Base-by-base conservation (phyloP, 2,113 vertebrate species). In the Apteryx owenii region DNA sequence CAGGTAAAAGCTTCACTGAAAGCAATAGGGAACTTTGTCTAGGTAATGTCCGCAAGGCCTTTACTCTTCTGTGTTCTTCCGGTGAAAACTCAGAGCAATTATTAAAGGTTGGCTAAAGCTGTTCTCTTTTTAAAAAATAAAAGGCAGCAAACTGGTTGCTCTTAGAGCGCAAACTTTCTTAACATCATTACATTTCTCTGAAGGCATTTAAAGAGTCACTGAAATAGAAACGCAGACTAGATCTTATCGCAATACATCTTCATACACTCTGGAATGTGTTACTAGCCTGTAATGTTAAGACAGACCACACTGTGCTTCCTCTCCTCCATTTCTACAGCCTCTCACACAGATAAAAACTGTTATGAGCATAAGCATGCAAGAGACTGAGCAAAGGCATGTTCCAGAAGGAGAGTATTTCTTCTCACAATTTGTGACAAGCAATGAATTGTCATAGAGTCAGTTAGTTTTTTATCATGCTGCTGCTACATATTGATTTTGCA, bases 1-100 rank as follows among this genome's bases (percentile, higher is more conserved):
- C 51, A 33, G 0, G 0, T 53, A 7, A 7, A 9, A 0, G 0
- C n/a, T 44, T 36, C 26, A 25, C 40, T 81, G 79, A 61, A 66
- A 46, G 54, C 71, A 60, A 51, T 64, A 62, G 85, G 54, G 36
- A 90, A 20, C 64, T 91, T 54, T 81, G 46, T 54, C 64, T 68
- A 54, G 50, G 36, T 38, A 82, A 64, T 82, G 36, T 81, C 61
- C 23, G 85, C 68, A 85, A 86, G 70, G 81, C 38, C 61, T 80
- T 93, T 42, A 2, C 10, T 51, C 36, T 68, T 90, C 78, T 80
- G 28, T 65, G 20, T 14, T 48, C 12, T 31, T 44, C 54, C 88
- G 9, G 6, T 26, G 11, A 40, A 28, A 5, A 2, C 0, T 86
- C 9, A 7, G 13, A 12, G 22, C 22, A 40, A 23, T 86, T 86